Conservation (phyloP, 2,797 vertebrate species). For the Melopsittacus undulatus region DNA sequence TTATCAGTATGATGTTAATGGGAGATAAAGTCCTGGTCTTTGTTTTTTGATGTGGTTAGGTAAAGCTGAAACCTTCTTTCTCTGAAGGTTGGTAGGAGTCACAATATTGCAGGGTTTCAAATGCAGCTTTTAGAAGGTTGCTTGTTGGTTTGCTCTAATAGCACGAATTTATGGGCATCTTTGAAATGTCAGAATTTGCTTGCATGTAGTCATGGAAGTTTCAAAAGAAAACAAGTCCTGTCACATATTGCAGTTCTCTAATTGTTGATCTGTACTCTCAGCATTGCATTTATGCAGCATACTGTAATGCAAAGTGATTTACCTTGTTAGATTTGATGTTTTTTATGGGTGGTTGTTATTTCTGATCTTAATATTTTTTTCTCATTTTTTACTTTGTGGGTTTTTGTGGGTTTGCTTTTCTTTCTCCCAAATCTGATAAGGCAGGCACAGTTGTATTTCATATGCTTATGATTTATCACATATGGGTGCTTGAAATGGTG, state of each 20-base stretch:
- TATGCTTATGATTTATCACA: background rate
- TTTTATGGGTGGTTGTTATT: background rate
- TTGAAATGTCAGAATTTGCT: background rate
- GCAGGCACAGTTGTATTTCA: accelerated
- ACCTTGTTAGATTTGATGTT: accelerated
- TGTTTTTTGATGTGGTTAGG: background rate
- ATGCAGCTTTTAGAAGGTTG: background rate
- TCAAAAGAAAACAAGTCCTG: background rate
- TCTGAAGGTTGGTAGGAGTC: background rate
- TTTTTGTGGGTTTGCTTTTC: too few relatives aligned
- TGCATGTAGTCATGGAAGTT: background rate
- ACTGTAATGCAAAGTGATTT: background rate
- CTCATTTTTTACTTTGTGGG: background rate
- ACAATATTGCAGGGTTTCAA: background rate
- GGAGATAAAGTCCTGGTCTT: background rate
- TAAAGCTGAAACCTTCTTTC: background rate
- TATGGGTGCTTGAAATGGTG: background rate
- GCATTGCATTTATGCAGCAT: background rate
- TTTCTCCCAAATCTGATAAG: background rate
- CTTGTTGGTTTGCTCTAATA: accelerated
- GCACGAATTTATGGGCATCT: background rate
- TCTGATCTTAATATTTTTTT: background rate
- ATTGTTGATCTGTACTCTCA: background rate
- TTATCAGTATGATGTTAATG: accelerated
- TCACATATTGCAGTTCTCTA: background rate